These are phyloP conservation scores for Macaria liturata DNA, from an alignment of 2,888 invertebrate genomes.

Conservation along the genomic window DNA sequence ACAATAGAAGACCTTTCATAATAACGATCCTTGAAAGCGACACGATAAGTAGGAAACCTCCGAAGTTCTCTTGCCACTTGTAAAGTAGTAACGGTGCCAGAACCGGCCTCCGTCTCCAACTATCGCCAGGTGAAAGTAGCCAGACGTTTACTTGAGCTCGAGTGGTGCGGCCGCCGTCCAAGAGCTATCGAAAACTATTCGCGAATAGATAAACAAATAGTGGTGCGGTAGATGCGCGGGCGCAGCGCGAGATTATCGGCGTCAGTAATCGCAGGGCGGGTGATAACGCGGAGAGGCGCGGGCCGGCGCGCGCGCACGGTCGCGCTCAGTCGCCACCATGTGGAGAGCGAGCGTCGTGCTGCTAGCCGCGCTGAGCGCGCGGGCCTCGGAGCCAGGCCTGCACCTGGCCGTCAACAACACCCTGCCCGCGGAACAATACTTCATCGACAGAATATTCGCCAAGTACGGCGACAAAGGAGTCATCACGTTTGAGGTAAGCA, in stretches of 20 bases:
- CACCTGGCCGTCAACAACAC: slow-evolving; percentile 52
- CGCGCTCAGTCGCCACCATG: slow-evolving; percentile 65
- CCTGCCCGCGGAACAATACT: slow-evolving; percentile 70
- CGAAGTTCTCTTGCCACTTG: slow-evolving; percentile 47
- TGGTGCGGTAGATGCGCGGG: slow-evolving; percentile 47
- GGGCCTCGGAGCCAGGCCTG: slow-evolving; percentile 40
- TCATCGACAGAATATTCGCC: slow-evolving; percentile 79
- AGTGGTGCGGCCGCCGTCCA: slow-evolving; percentile 60
- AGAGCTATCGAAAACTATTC: slow-evolving; percentile 46
- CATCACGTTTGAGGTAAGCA: slow-evolving; percentile 81
- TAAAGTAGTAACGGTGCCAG: slow-evolving; percentile 72
- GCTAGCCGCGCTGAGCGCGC: slow-evolving; percentile 51
- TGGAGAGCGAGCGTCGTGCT: slow-evolving; percentile 64
- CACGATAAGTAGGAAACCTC: slow-evolving; percentile 35
- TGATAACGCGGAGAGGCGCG: slow-evolving; percentile 63
- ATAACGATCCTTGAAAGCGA: slow-evolving; percentile 31
- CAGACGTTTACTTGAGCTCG: slow-evolving; percentile 69
- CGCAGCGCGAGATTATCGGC: slow-evolving; percentile 56
- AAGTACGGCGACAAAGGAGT: slow-evolving; percentile 83
- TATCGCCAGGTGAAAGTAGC: slow-evolving; percentile 74
- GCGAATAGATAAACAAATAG: slow-evolving; percentile 68
- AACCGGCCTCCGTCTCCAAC: slow-evolving; percentile 65
- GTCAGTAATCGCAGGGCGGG: slow-evolving; percentile 55
- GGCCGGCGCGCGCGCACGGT: slow-evolving; percentile 50
- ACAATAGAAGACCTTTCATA: slow-evolving; percentile 27